Evolutionary conservation across 2,113 vertebrate genomes (phyloP).

Genomic region (Pogonocichla stellata): DNA sequence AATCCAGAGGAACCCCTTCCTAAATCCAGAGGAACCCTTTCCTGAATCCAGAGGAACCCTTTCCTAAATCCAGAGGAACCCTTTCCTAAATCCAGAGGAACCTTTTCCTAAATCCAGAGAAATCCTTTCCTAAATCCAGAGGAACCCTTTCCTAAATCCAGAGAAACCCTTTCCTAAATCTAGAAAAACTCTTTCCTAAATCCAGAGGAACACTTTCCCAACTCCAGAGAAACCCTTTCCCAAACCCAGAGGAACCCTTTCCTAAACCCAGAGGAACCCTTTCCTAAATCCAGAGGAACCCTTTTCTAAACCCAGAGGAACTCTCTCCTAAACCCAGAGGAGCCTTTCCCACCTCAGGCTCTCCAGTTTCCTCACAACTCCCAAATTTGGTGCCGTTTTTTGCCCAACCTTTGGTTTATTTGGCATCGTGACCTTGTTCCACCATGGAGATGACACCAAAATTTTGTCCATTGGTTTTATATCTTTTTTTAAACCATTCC

Average conservation of each 20-base stretch:
- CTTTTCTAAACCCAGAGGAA: background rate
- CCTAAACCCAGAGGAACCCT: background rate
- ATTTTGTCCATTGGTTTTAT: background rate
- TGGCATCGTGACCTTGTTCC: accelerated
- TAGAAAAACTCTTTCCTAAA: accelerated
- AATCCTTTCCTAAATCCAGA: no score
- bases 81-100: no score
- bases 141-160: background rate
- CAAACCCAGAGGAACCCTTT: background rate
- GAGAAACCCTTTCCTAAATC: background rate
- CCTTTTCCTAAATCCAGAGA: no score
- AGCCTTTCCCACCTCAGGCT: background rate
- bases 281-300: background rate
- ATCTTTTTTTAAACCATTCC: background rate
- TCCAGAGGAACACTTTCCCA: background rate
- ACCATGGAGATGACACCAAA: background rate
- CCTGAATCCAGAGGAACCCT: background rate
- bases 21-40: background rate
- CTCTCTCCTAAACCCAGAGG: background rate
- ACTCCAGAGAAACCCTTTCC: background rate
- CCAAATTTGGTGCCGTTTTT: background rate
- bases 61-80: no score
- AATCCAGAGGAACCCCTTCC: accelerated
- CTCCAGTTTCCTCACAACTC: background rate
- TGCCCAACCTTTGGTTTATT: background rate